Evolutionary conservation across 1,140 invertebrate genomes (phyloP).

Genomic region (Drosophila nikananu): DNA sequence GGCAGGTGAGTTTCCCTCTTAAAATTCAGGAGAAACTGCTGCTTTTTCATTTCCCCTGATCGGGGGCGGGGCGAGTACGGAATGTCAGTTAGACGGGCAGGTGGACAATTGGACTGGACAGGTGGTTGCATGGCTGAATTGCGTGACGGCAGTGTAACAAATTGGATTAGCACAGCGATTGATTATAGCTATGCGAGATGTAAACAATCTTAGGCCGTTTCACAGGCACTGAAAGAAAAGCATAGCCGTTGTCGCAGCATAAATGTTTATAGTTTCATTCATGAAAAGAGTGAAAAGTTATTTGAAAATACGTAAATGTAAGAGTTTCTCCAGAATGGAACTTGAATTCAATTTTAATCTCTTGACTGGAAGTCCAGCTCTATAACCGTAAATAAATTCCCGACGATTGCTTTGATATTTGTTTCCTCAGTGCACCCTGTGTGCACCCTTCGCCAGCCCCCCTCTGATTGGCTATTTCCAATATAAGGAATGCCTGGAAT

Average conservation of each 20-base stretch:
- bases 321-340: not conserved
- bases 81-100: slow-evolving; percentile 5
- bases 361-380: not conserved
- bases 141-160: slow-evolving; percentile 37
- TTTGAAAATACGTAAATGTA: not conserved
- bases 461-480: slow-evolving; percentile 24
- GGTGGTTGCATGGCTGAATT: slow-evolving; percentile 22
- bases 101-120: slow-evolving; percentile 8
- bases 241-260: not conserved
- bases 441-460: not conserved
- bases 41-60: not conserved
- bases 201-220: slow-evolving; percentile 29
- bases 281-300: not conserved
- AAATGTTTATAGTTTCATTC: not conserved
- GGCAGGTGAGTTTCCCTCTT: slow-evolving; percentile 28
- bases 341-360: too few species aligned
- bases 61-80: not conserved
- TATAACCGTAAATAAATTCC: not conserved
- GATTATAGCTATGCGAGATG: slow-evolving; percentile 24
- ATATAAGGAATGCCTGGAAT: slow-evolving; percentile 39
- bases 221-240: slow-evolving; percentile 12
- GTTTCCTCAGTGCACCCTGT: slow-evolving; percentile 7
- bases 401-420: not conserved
- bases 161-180: slow-evolving; percentile 41
- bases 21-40: not conserved